These are phyloP conservation scores for Cathartes aura DNA, from an alignment of 2,113 vertebrate genomes.

Conservation along the genomic window DNA sequence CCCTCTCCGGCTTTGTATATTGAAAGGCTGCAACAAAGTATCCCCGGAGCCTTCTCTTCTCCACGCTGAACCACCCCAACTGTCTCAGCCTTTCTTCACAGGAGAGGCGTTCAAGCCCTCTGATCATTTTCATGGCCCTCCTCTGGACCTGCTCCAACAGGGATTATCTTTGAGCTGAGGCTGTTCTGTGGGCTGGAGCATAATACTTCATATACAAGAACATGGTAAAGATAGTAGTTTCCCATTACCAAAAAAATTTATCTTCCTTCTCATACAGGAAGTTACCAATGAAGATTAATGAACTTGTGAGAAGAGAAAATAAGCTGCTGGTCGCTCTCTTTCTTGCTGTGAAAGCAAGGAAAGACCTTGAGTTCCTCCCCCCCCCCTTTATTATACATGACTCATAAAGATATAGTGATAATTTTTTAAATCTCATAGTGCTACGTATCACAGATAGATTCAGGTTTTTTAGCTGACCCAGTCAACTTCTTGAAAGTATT, in stretches of 20 bases:
- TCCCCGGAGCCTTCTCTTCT: not conserved
- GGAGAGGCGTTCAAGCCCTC: not conserved
- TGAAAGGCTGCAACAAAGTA: not conserved
- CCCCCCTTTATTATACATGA: not conserved
- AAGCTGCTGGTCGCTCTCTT: not conserved
- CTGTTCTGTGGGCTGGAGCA: not conserved
- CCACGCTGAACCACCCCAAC: too few relatives aligned
- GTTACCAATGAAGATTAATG: not conserved
- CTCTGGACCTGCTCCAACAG: not conserved
- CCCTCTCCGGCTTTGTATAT: not conserved
- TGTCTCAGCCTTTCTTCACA: not conserved
- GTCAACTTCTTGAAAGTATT: not conserved
- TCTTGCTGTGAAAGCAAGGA: not conserved
- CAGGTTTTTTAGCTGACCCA: not conserved
- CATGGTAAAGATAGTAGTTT: not conserved
- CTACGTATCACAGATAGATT: not conserved
- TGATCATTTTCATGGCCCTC: not conserved
- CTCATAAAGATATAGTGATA: not conserved
- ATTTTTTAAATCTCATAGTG: not conserved
- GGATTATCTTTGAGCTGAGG: not conserved
- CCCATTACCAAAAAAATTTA: not conserved
- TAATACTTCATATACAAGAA: not conserved
- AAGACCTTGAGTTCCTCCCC: not conserved
- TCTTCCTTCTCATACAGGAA: not conserved
- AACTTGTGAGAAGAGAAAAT: not conserved